phyloP scores from a whole-genome alignment of 2,797 vertebrate genomes.

The Sarcoramphus papa region DNA sequence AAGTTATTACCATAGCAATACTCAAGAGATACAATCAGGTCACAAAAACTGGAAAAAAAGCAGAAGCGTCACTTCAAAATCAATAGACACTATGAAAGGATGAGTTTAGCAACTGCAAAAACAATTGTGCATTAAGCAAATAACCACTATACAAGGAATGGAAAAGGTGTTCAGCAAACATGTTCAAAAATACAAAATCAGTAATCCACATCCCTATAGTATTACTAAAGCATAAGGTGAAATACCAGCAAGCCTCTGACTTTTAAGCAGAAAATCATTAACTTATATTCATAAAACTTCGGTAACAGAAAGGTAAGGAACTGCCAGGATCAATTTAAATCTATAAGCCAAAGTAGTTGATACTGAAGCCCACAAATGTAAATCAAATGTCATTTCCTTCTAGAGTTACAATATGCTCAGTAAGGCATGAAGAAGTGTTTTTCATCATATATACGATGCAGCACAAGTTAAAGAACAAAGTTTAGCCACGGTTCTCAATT shows the following conservation, averaged over 20 bases:
- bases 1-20: slow-evolving; percentile 48
- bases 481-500: not conserved
- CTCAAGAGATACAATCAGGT: slow-evolving; percentile 42
- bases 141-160: not conserved
- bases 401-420: not conserved
- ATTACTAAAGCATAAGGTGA: not conserved
- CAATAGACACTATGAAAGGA: not conserved
- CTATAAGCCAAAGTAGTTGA: not conserved
- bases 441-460: not conserved
- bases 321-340: not conserved
- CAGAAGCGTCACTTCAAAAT: not conserved
- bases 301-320: not conserved
- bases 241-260: not conserved
- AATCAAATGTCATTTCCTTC: not conserved
- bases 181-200: not conserved
- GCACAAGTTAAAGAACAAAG: not conserved
- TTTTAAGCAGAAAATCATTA: not conserved
- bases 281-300: not conserved
- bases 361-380: not conserved
- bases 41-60: slow-evolving; percentile 2
- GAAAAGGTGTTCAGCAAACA: not conserved
- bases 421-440: not conserved
- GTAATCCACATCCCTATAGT: not conserved
- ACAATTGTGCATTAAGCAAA: not conserved
- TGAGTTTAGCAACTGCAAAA: not conserved